Conservation (phyloP, 92 coral and sea anemone species). For the Zoanthus solanderi region DNA sequence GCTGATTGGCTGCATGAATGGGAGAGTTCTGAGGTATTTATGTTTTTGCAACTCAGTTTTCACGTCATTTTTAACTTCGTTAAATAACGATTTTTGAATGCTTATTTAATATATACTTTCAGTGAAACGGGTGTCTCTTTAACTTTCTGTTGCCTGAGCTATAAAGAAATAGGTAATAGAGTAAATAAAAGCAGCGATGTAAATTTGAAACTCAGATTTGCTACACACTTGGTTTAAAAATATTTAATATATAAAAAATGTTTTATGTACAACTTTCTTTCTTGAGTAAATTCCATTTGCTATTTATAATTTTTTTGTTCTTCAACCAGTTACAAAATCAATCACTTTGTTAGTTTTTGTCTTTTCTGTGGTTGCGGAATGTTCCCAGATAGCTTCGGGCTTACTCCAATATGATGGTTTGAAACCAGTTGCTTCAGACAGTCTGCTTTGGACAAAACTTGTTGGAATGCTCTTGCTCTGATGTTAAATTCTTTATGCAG, state of each 20-base stretch:
- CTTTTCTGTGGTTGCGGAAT: conserved; percentile 38
- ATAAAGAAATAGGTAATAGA: neutral
- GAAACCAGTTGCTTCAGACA: conserved; percentile 39
- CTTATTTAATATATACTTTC: neutral
- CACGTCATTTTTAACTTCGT: neutral
- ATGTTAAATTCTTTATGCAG: conserved; percentile 33
- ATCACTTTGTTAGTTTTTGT: neutral
- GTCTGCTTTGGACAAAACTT: conserved; percentile 21
- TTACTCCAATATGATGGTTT: conserved; percentile 46
- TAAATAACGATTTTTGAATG: neutral
- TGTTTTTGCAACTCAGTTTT: neutral
- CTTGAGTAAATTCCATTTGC: neutral
- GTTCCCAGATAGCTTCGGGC: conserved; percentile 41
- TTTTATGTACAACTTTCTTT: neutral
- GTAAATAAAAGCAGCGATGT: neutral
- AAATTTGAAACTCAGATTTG: neutral
- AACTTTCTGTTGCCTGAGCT: neutral
- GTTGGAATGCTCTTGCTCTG: conserved; percentile 38
- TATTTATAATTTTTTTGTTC: neutral
- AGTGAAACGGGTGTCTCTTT: neutral
- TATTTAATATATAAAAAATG: neutral
- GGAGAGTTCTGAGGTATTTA: neutral
- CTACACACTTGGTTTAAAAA: neutral
- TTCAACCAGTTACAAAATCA: neutral
- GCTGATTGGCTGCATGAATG: neutral